Conservation (phyloP, 2,797 vertebrate genomes). For the Tinamus major region DNA sequence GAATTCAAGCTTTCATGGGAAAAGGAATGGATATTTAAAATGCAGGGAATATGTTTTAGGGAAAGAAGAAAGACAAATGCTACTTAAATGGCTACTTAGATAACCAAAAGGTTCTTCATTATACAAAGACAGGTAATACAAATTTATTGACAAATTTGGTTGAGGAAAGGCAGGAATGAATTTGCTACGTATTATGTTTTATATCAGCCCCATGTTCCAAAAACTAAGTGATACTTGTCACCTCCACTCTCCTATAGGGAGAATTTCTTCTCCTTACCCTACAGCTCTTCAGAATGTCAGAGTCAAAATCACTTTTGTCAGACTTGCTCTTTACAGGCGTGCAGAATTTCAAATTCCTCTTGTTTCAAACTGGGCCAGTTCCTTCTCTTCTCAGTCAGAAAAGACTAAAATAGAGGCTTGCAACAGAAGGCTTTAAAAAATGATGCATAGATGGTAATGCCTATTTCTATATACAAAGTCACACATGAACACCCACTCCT, state of each 20-base stretch:
- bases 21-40: neutral
- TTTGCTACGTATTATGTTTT: neutral
- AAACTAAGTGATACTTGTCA: neutral
- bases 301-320: constrained; percentile 58
- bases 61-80: neutral
- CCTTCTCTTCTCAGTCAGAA: constrained; percentile 19
- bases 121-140: neutral
- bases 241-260: neutral
- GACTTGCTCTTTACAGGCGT: constrained; percentile 59
- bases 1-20: neutral
- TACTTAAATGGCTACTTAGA: neutral
- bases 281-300: constrained; percentile 32
- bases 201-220: neutral
- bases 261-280: neutral
- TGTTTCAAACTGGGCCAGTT: constrained; percentile 45
- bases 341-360: constrained; percentile 29
- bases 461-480: constrained; percentile 28
- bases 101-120: neutral
- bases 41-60: neutral
- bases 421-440: constrained; percentile 55
- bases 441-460: neutral
- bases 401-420: constrained; percentile 46
- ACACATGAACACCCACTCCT: neutral
- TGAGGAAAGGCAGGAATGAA: neutral
- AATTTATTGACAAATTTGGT: neutral